Evolutionary conservation across 1,140 invertebrate species (phyloP), one percentile per base, ranked within the genome.

Genomic region (Bombyx mandarina): DNA sequence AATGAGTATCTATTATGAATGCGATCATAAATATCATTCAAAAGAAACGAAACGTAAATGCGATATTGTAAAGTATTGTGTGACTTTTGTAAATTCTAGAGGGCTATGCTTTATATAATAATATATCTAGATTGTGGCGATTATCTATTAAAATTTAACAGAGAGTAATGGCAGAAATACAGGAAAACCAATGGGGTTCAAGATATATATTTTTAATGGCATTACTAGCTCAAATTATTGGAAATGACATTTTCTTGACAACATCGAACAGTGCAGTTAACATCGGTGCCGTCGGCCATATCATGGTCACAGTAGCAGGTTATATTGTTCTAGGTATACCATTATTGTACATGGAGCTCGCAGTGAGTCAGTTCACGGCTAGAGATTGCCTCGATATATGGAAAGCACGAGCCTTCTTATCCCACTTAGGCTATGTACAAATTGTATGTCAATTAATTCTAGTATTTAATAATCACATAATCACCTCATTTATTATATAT

Each of bases 291-390:
- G 44, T 59, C 1, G 82, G 77, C 0, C 66, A 68, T 45, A 57
- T 70, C 1, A 46, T 80, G 43, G 54, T 62, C 9, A 63, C 71
- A 46, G 50, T 65, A 7, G 0, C 71, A 6, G 51, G 62, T 12
- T 75, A 66, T 54, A 54, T 82, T 43, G 44, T 79, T 6, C 42
- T 83, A 56, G 91, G 91, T 10, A 88, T 92, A 48, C 91, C 91
- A 1, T 59, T 92, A 10, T 66, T 91, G 0, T 92, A 92, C 65
- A 91, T 92, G 91, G 91, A 92, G 67, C 77, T 90, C 35, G 88
- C 90, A n/a, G 79, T 92, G 12, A 89, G 90, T 35, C 91, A 92
- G 64, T 92, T 91, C 62, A 92, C 91, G 2, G 77, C 87, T 49
- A 84, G 91, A 65, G 90, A 91, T 55, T 91, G 90, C 12, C 89